Evolutionary conservation across 64 coral and sea anemone genomes (phyloP).

Genomic region (Acropora yongei): DNA sequence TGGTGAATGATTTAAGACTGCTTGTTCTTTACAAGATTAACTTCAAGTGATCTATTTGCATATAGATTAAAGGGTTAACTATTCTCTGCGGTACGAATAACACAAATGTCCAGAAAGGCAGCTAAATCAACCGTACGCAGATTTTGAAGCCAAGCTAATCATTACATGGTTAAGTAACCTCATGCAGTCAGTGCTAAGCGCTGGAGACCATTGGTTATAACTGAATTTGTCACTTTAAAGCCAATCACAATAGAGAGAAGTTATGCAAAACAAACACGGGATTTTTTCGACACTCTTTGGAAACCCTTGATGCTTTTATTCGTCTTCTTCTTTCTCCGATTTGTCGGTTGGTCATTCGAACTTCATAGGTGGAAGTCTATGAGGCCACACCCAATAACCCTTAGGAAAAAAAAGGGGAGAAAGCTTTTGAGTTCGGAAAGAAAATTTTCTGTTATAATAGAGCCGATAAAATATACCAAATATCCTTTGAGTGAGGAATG

Average conservation of each 20-base stretch:
- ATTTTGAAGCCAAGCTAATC: no score
- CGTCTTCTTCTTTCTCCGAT: background rate
- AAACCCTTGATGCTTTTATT: background rate
- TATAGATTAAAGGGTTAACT: slow-evolving; percentile 5
- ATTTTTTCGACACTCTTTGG: background rate
- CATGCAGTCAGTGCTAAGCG: no score
- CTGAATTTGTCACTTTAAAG: no score
- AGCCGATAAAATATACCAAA: no score
- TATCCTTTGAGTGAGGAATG: no score
- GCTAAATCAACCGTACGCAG: no score
- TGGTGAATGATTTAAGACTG: slow-evolving; percentile 18
- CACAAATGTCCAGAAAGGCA: no score
- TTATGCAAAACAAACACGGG: no score
- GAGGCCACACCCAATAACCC: slow-evolving; percentile 77
- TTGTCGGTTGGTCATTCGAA: background rate
- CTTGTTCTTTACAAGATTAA: background rate
- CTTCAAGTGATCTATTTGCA: background rate
- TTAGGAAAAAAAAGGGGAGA: background rate
- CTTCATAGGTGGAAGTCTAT: slow-evolving; percentile 33
- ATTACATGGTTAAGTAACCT: no score
- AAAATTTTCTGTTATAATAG: no score
- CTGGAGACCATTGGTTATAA: background rate
- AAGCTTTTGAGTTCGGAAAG: background rate
- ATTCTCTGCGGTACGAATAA: no score
- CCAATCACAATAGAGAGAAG: no score